phyloP scores from a whole-genome alignment of 2,888 invertebrate species.

The Scaptomyza flava region DNA sequence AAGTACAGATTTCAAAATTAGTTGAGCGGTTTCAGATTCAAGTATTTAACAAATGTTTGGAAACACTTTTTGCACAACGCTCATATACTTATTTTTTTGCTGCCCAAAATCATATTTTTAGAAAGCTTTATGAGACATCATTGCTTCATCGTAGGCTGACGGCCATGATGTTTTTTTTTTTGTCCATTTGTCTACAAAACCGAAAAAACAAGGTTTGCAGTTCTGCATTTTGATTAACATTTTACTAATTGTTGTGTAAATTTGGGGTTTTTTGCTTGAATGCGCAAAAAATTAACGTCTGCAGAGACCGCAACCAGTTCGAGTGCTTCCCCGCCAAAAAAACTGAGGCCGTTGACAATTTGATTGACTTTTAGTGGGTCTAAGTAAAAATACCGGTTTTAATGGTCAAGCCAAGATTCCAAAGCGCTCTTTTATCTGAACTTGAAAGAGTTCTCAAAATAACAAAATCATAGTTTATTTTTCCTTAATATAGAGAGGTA shows the following conservation, averaged over 20 bases:
- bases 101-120: slow-evolving; percentile 28
- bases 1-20: slow-evolving; percentile 1
- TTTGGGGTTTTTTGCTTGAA: slow-evolving; percentile 44
- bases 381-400: slow-evolving; percentile 25
- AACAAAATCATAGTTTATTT: neutral
- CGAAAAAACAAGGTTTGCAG: slow-evolving; percentile 30
- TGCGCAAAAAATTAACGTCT: slow-evolving; percentile 58
- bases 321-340: slow-evolving; percentile 28
- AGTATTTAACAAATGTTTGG: slow-evolving; percentile 3
- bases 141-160: slow-evolving; percentile 27
- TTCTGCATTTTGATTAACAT: slow-evolving; percentile 68
- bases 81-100: neutral
- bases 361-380: slow-evolving; percentile 9
- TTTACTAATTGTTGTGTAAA: slow-evolving; percentile 67
- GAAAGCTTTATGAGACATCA: slow-evolving; percentile 46
- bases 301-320: slow-evolving; percentile 56
- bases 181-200: slow-evolving; percentile 29
- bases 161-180: slow-evolving; percentile 43
- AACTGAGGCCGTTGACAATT: slow-evolving; percentile 41
- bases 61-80: slow-evolving; percentile 18
- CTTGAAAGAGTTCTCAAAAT: slow-evolving; percentile 5
- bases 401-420: slow-evolving; percentile 3
- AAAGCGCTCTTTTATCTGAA: slow-evolving; percentile 4
- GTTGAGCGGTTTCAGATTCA: neutral
- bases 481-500: neutral